These are phyloP conservation scores for Eubucco bourcierii DNA, from an alignment of 2,113 vertebrate species.

Conservation along the genomic window DNA sequence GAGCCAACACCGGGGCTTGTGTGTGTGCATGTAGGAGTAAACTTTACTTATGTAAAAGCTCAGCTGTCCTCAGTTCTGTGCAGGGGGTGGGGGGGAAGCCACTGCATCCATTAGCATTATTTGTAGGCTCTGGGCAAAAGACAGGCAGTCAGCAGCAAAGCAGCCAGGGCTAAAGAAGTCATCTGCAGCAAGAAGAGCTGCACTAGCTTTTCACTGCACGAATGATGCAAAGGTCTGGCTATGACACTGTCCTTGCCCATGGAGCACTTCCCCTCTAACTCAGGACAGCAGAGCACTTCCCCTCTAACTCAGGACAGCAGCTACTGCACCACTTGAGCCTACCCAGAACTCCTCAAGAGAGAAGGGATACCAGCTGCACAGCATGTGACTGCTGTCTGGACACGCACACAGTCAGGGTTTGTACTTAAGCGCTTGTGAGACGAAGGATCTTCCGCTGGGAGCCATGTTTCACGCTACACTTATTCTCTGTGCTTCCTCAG, in stretches of 20 bases:
- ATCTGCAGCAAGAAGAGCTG: background rate
- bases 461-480: rapidly evolving
- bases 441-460: background rate
- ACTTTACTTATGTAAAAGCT: slow-evolving; percentile 20
- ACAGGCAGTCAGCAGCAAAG: background rate
- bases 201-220: background rate
- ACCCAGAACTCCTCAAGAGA: background rate
- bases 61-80: background rate
- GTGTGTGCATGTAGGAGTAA: background rate
- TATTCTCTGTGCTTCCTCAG: background rate
- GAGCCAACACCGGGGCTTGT: background rate
- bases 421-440: background rate
- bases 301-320: background rate
- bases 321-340: background rate
- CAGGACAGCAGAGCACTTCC: background rate
- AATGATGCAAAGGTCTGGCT: background rate
- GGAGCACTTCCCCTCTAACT: background rate
- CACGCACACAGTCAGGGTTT: rapidly evolving
- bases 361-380: background rate
- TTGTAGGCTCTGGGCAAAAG: background rate
- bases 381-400: background rate
- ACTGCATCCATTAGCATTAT: background rate
- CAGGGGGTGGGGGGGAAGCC: background rate
- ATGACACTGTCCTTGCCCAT: background rate
- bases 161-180: background rate